Evolutionary conservation across 1,140 invertebrate species (phyloP).

Genomic region (Tetraneura akinire): DNA sequence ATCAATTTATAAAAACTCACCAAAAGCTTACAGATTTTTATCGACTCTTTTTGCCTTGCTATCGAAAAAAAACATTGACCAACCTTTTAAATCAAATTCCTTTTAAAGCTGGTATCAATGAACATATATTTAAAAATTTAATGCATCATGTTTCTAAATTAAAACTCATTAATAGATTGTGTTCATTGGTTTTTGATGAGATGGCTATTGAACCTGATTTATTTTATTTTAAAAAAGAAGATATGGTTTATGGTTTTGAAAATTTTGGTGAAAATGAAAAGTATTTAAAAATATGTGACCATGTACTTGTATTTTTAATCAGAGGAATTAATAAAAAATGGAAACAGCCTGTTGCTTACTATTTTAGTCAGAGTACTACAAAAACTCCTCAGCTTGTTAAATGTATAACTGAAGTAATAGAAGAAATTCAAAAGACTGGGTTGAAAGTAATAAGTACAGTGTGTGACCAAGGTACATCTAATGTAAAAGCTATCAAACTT

Average conservation of each 20-base stretch:
- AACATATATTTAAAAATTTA: neutral
- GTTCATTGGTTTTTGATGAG: neutral
- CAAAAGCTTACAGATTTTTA: too few species aligned
- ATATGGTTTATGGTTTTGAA: neutral
- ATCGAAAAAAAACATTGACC: too few species aligned
- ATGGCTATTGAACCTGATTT: neutral
- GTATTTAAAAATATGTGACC: too few species aligned
- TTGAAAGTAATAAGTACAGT: neutral
- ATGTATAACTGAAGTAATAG: neutral
- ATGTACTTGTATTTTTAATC: neutral
- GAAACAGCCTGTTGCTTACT: neutral
- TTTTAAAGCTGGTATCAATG: neutral
- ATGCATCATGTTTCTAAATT: neutral
- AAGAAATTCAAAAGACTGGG: neutral
- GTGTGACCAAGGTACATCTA: neutral
- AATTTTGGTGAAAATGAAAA: too few species aligned
- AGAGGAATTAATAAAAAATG: neutral
- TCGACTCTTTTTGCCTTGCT: too few species aligned
- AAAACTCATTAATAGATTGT: neutral
- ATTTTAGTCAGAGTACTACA: neutral
- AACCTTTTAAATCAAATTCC: too few species aligned
- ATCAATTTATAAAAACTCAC: too few species aligned
- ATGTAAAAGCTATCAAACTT: neutral
- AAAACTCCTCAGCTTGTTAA: neutral
- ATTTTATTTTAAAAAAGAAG: neutral